These are phyloP conservation scores for Acipenser transmontanus DNA, from an alignment of 2,797 vertebrate species.

Conservation along the genomic window DNA sequence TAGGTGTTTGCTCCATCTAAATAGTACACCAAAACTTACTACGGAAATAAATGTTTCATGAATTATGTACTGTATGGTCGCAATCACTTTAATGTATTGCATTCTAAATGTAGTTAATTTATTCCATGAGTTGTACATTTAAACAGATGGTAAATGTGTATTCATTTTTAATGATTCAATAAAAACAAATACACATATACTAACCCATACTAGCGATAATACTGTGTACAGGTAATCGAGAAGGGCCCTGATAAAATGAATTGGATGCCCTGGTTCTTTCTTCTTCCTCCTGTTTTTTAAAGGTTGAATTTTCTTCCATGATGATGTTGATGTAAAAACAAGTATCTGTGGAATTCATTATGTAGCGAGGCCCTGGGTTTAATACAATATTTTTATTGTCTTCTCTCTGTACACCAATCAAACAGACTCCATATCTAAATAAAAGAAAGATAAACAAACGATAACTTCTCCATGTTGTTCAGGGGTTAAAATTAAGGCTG, in stretches of 20 bases:
- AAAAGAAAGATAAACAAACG: conserved; percentile 10
- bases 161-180: too few relatives aligned
- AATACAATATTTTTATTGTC: conserved; percentile 80
- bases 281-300: conserved; percentile 65
- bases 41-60: too few relatives aligned
- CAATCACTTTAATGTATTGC: too few relatives aligned
- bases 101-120: too few relatives aligned
- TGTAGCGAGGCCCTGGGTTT: conserved; percentile 70
- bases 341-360: conserved; percentile 65
- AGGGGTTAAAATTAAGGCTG: background rate
- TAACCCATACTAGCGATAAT: conserved; percentile 73
- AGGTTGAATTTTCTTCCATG: conserved; percentile 75
- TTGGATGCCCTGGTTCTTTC: conserved; percentile 45
- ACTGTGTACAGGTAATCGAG: conserved; percentile 65
- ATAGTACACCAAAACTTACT: too few relatives aligned
- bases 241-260: conserved; percentile 60
- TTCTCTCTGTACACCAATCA: conserved; percentile 73
- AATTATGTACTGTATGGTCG: too few relatives aligned
- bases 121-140: too few relatives aligned
- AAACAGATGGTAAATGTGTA: too few relatives aligned
- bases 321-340: conserved; percentile 75
- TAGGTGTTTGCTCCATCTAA: too few relatives aligned
- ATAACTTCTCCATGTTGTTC: background rate
- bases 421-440: conserved; percentile 75
- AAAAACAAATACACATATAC: conserved; percentile 13